These are phyloP conservation scores for Hyles vespertilio DNA, from an alignment of 1,140 invertebrate species.

Conservation along the genomic window DNA sequence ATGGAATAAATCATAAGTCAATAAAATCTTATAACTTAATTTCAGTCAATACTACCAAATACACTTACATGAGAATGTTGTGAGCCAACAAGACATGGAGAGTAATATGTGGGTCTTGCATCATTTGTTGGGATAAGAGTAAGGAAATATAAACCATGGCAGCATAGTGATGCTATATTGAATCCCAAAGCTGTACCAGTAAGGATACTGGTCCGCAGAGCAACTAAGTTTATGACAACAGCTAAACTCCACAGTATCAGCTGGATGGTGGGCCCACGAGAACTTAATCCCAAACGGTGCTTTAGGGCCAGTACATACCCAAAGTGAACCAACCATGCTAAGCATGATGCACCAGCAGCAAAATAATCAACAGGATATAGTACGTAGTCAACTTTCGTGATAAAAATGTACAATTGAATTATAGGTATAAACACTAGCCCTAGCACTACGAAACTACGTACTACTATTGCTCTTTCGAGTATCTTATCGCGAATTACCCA, in stretches of 20 bases:
- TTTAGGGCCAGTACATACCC: slow-evolving; percentile 83
- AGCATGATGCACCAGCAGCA: slow-evolving; percentile 79
- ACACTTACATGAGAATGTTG: slow-evolving; percentile 75
- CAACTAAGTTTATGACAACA: slow-evolving; percentile 79
- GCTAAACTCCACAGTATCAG: slow-evolving; percentile 80
- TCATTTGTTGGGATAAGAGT: slow-evolving; percentile 78
- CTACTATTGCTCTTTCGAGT: slow-evolving; percentile 78
- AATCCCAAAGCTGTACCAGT: slow-evolving; percentile 57
- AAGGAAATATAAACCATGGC: slow-evolving; percentile 78
- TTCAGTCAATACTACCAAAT: background rate
- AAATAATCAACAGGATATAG: slow-evolving; percentile 82
- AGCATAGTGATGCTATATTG: slow-evolving; percentile 73
- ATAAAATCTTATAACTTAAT: background rate
- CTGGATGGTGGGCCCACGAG: slow-evolving; percentile 82
- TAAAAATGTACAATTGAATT: slow-evolving; percentile 78
- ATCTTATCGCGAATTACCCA: slow-evolving; percentile 75
- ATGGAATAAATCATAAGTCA: no score
- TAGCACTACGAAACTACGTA: slow-evolving; percentile 79
- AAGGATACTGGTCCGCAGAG: slow-evolving; percentile 71
- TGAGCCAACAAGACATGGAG: slow-evolving; percentile 69
- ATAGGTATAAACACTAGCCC: slow-evolving; percentile 80
- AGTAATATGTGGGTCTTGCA: slow-evolving; percentile 69
- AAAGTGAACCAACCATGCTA: slow-evolving; percentile 88
- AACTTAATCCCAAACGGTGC: slow-evolving; percentile 78
- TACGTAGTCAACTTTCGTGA: slow-evolving; percentile 62